A percentile compares a stretch with the other conserved stretches of the same genome.
Evolutionary conservation across 2,113 vertebrate genomes (phyloP).

Genomic region (Clarias gariepinus): DNA sequence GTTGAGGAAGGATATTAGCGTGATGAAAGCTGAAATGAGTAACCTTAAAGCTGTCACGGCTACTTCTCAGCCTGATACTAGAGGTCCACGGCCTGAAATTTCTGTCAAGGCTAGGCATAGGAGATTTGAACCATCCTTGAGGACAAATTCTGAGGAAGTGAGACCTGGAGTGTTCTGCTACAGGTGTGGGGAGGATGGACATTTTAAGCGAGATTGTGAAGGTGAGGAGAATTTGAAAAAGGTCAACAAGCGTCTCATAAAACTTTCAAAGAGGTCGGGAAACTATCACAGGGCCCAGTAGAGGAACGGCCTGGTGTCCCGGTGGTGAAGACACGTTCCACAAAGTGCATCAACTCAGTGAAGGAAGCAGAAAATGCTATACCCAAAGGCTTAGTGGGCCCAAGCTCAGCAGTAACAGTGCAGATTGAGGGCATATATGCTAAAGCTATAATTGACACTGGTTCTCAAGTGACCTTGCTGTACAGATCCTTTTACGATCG

Average conservation of each 20-base stretch:
- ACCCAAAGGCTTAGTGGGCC: conserved; percentile 30
- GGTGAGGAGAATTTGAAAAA: background rate
- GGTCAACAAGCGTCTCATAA: background rate
- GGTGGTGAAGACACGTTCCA: background rate
- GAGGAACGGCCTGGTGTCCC: background rate
- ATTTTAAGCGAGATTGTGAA: background rate
- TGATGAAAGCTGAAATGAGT: background rate
- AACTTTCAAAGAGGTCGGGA: background rate
- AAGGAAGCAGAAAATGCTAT: background rate
- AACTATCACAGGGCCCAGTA: background rate
- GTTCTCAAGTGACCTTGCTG: conserved; percentile 37
- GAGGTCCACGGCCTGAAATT: too few species aligned
- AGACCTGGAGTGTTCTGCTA: background rate
- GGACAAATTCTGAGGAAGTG: background rate
- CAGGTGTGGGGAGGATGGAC: background rate
- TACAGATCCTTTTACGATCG: conserved; percentile 38
- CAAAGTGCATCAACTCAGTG: background rate
- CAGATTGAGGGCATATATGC: conserved; percentile 38
- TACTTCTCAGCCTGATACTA: too few species aligned
- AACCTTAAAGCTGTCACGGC: too few species aligned
- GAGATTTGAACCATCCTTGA: background rate
- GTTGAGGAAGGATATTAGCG: background rate
- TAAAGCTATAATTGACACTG: conserved; percentile 15
- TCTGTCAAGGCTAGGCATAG: too few species aligned
- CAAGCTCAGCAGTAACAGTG: conserved; percentile 17